Evolutionary conservation across 37 sponge, comb jelly and placozoan species (phyloP), one percentile per base, ranked within the genome.

Genomic region (Cliona cf. orientalis): DNA sequence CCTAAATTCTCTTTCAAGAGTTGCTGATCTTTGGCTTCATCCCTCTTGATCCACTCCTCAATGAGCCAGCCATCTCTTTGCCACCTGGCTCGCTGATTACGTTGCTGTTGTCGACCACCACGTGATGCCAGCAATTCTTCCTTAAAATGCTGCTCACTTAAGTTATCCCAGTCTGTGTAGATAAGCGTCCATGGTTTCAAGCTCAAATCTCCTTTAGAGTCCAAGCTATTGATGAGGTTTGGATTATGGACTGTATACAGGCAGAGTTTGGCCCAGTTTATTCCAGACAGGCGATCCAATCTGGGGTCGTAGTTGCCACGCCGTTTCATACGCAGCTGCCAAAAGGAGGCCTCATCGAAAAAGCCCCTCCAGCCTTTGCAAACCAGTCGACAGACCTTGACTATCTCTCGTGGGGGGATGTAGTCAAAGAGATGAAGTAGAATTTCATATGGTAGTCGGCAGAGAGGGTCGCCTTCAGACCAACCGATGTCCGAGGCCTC

Each of bases 191-290:
- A 87, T 21, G 58, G 38, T 1, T 61, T 41, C 1, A 87, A 57
- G 44, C 74, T 74, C 0, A 87, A 58, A 35, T 72, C 35, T 3
- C 35, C 66, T 21, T 78, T 35, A 26, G 9, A 1, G 22, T 38
- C 76, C 11, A 81, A 64, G n/a, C n/a, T 21, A 35, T 46, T 87
- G 49, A 87, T 40, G 3, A 76, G 41, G 63, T 87, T 87, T 14
- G 74, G 75, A 19, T 55, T 26, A 49, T 58, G 22, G n/a, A 70
- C 58, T 0, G 71, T 46, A 11, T 58, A 67, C 31, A 76, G 1
- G 66, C 42, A 81, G 59, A 87, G 46, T 58, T 80, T 75, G 23
- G 82, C 34, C 88, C 88, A 89, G 58, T 89, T 45, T 22, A 83
- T 23, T 25, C 58, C 3, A 25, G 22, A n/a, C 23, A 76, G 29